Conservation (phyloP, 2,888 invertebrate genomes). For the Mesorhabditis belari region DNA sequence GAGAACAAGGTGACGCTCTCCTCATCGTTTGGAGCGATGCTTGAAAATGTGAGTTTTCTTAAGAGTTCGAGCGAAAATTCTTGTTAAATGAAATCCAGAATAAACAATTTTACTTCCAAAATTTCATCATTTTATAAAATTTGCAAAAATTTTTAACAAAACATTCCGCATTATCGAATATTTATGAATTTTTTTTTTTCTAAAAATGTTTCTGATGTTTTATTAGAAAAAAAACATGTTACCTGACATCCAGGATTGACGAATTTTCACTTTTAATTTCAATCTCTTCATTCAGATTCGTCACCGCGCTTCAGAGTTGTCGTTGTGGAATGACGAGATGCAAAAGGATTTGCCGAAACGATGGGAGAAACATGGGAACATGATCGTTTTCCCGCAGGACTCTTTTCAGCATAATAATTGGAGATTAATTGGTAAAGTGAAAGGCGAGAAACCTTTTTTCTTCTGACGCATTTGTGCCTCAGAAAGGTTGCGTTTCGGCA, state of each 20-base stretch:
- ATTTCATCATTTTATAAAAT: no score
- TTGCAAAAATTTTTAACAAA: no score
- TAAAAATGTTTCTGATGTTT: no score
- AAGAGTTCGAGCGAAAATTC: no score
- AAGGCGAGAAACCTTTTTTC: not conserved
- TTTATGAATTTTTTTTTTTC: no score
- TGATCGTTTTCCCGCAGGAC: constrained; percentile 56
- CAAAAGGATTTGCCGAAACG: constrained; percentile 56
- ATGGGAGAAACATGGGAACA: constrained; percentile 61
- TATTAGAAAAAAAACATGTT: not conserved
- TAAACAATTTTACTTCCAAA: no score
- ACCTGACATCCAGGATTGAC: not conserved
- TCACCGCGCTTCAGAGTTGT: not conserved
- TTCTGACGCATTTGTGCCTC: not conserved
- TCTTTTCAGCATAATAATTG: constrained; percentile 55
- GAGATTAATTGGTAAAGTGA: constrained; percentile 48
- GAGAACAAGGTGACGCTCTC: no score
- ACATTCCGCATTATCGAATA: no score
- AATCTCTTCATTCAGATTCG: not conserved
- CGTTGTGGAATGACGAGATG: constrained; percentile 40
- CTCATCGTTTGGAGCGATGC: not conserved
- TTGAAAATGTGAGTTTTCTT: not conserved
- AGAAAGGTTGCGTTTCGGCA: not conserved
- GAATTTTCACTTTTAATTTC: no score
- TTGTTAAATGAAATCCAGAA: no score